Percentiles rank a stretch among this genome's conserved stretches.
Evolutionary conservation across 1,140 invertebrate genomes (phyloP).

Genomic region (Lepidostoma basale): DNA sequence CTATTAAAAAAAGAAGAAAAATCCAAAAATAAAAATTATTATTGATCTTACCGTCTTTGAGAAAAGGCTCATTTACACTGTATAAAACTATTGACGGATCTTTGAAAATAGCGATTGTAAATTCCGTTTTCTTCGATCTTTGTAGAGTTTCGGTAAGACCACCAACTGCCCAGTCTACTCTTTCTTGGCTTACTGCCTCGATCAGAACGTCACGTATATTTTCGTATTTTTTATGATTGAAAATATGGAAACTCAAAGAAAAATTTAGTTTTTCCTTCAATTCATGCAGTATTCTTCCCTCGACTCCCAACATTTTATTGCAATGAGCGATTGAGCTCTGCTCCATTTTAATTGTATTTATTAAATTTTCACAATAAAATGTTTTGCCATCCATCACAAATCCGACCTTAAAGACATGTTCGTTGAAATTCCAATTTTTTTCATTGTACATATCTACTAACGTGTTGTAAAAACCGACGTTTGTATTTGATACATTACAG

Average conservation of each 20-base stretch:
- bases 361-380: background rate
- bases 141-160: background rate
- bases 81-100: background rate
- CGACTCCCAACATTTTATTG: background rate
- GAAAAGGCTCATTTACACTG: background rate
- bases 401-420: background rate
- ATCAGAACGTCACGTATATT: background rate
- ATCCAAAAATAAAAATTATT: too few species aligned
- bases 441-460: background rate
- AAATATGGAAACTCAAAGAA: background rate
- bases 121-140: background rate
- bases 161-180: background rate
- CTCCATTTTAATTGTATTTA: background rate
- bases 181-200: background rate
- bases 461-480: background rate
- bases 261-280: background rate
- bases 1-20: too few species aligned
- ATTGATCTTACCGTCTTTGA: background rate
- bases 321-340: background rate
- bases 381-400: background rate
- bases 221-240: too few species aligned
- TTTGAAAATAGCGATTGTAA: background rate
- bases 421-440: background rate
- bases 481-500: background rate
- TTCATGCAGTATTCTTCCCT: background rate